Evolutionary conservation across 2,888 invertebrate genomes (phyloP), one percentile per base, ranked within the genome.

Genomic region (Sphaerophoria rueppellii): DNA sequence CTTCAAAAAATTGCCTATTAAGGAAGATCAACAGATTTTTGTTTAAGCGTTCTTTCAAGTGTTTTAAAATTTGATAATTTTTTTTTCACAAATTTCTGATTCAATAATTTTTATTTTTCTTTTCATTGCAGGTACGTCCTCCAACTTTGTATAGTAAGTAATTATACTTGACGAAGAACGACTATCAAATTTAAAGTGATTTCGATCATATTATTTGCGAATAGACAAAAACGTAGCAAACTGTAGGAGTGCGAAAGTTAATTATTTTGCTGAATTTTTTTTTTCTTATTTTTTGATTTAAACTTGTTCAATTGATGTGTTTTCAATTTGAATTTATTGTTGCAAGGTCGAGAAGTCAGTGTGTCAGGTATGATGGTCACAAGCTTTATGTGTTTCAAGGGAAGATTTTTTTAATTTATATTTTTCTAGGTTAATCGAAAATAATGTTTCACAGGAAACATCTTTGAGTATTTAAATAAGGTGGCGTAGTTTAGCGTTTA

Each of bases 291-390:
- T 55, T 24, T 2, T 24, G 24, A 24, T 24, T 24, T 67, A 40
- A 67, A 67, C 32, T 67, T 54, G 54, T 54, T 67, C 67, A 67
- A 54, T 40, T 40, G 40, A 54, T 40, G 54, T 54, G 54, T 54
- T 67, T 54, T 67, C 54, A 54, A 67, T 67, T 54, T 67, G 40
- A 67, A 43, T 54, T 67, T 54, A 67, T 67, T 54, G 67, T 32
- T 0, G 7, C 54, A 40, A 67, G 52, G 67, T 67, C 67, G 37
- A 12, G 37, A 40, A 32, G 54, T 67, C 54, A 67, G 67, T 67
- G 54, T 67, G 67, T 54, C 67, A 67, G 54, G 37, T 4, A n/a
- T 65, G 52, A 67, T 54, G 54, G 37, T 54, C 54, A 54, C 6
- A 54, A 54, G 37, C 54, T 67, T 54, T 54, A 32, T 67, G 32